Conservation (phyloP, 2,113 vertebrate genomes). For the Myiagra hebetior region DNA sequence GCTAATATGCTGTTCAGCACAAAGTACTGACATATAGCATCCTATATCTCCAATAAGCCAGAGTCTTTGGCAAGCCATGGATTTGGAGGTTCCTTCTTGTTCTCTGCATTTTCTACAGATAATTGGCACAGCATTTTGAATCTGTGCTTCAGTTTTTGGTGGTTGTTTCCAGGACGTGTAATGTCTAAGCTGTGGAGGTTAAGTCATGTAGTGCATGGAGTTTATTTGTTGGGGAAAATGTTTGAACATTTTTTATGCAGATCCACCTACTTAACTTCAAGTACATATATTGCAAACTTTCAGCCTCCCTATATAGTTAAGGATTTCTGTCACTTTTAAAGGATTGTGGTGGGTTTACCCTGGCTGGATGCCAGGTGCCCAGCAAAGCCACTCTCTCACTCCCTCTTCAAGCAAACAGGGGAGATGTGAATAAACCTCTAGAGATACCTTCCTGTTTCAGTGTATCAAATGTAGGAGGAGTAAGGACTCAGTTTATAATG, state of each 20-base stretch:
- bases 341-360: not conserved
- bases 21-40: not conserved
- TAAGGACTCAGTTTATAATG: not conserved
- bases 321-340: not conserved
- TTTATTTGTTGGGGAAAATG: not conserved
- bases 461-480: not conserved
- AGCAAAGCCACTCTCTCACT: not conserved
- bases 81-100: not conserved
- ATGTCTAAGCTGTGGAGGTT: rapidly evolving
- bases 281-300: not conserved
- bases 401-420: not conserved
- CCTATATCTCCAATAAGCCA: rapidly evolving
- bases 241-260: not conserved
- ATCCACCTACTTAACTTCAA: not conserved
- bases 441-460: not conserved
- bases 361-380: not conserved
- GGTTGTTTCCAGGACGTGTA: not conserved
- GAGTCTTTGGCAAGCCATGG: not conserved
- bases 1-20: not conserved
- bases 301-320: not conserved
- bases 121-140: not conserved
- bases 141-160: not conserved
- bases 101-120: not conserved
- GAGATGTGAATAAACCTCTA: not conserved
- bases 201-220: not conserved